A percentile compares a stretch with the other conserved stretches of the same genome.
Evolutionary conservation across 2,888 invertebrate genomes (phyloP).

Genomic region (Ennomos erosarius): DNA sequence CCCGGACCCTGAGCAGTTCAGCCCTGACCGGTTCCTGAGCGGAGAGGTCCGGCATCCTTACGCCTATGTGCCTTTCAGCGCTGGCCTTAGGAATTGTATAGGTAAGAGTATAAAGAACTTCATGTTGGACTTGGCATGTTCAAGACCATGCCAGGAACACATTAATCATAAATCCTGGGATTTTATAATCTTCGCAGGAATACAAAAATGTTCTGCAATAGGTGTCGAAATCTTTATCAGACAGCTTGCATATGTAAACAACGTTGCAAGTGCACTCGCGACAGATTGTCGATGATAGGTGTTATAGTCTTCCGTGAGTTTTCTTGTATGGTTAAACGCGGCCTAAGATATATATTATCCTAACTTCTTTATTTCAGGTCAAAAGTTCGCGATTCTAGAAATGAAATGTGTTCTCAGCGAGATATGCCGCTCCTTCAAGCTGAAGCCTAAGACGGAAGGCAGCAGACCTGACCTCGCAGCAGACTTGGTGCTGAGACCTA

Average conservation of each 20-base stretch:
- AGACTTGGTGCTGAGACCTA: conserved; percentile 78
- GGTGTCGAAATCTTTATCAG: too few species aligned
- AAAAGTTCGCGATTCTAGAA: conserved; percentile 88
- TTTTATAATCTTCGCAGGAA: too few species aligned
- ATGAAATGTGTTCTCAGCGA: conserved; percentile 86
- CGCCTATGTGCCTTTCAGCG: conserved; percentile 88
- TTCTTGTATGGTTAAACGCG: too few species aligned
- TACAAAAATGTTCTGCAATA: too few species aligned
- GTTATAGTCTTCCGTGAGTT: too few species aligned
- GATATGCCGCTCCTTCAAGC: conserved; percentile 79
- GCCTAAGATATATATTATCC: too few species aligned
- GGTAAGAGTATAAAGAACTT: conserved; percentile 64
- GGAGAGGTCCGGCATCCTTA: conserved; percentile 84
- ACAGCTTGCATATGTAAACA: too few species aligned
- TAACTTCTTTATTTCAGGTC: conserved; percentile 70
- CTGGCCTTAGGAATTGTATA: conserved; percentile 88
- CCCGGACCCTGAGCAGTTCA: conserved; percentile 88
- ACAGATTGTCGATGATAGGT: too few species aligned
- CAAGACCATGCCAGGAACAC: too few species aligned
- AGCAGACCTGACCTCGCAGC: conserved; percentile 66
- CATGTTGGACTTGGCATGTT: too few species aligned
- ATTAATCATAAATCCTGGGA: too few species aligned
- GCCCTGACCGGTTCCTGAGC: conserved; percentile 86
- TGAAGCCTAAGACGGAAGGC: conserved; percentile 78
- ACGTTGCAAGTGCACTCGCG: too few species aligned